A percentile compares a stretch with the other conserved stretches of the same genome.
These are phyloP conservation scores for Glossosoma conforme DNA, from an alignment of 1,140 invertebrate species.

Conservation along the genomic window DNA sequence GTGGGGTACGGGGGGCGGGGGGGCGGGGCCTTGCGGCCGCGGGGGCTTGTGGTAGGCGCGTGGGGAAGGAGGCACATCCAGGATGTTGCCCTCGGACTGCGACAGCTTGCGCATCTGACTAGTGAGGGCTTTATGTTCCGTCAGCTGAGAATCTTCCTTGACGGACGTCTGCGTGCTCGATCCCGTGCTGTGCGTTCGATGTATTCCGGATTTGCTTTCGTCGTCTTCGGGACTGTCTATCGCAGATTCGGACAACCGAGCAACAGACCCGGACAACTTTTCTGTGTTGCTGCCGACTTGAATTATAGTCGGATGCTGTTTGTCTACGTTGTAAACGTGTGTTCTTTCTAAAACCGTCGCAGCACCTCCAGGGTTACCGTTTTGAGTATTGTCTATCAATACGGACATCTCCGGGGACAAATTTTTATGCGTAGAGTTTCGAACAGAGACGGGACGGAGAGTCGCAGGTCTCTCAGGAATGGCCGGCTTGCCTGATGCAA, in stretches of 20 bases:
- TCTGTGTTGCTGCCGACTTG: conserved; percentile 42
- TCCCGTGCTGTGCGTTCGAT: conserved; percentile 44
- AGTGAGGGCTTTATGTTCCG: conserved; percentile 37
- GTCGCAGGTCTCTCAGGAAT: conserved; percentile 67
- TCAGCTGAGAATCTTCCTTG: conserved; percentile 35
- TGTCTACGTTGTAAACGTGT: conserved; percentile 64
- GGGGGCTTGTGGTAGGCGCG: conserved; percentile 34
- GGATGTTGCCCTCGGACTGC: conserved; percentile 47
- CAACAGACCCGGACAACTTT: not conserved
- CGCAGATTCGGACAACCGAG: conserved; percentile 13
- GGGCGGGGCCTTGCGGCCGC: conserved; percentile 35
- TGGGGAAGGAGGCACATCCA: conserved; percentile 39
- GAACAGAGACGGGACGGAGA: conserved; percentile 56
- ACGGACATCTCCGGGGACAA: conserved; percentile 34
- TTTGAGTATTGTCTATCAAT: conserved; percentile 10
- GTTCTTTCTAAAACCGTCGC: conserved; percentile 57
- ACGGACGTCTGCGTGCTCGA: conserved; percentile 27
- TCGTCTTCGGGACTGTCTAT: conserved; percentile 31
- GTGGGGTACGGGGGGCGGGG: conserved; percentile 37
- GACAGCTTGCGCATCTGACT: conserved; percentile 42
- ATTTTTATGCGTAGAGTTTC: conserved; percentile 34
- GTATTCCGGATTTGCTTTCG: conserved; percentile 34
- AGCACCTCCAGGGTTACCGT: conserved; percentile 27
- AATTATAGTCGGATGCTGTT: conserved; percentile 65
- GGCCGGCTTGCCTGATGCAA: conserved; percentile 54